Conservation (phyloP, 1,140 invertebrate genomes). For the Nasonia vitripennis region DNA sequence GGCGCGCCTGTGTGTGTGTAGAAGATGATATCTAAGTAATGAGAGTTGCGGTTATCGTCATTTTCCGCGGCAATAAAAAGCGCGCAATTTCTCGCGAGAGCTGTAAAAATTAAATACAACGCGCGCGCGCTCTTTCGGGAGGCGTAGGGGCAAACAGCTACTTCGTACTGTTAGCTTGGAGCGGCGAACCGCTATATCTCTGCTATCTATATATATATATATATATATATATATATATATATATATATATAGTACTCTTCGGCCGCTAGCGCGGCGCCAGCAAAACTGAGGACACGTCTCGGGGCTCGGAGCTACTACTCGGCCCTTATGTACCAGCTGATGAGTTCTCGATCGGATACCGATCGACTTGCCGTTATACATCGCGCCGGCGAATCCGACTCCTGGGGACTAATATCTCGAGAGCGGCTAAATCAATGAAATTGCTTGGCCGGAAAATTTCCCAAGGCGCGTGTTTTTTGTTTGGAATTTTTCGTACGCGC, state of each 20-base stretch:
- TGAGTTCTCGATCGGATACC: background rate
- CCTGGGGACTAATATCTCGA: background rate
- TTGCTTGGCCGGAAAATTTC: background rate
- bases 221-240: too few species aligned
- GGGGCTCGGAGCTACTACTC: background rate
- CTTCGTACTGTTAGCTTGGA: background rate
- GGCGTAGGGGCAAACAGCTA: slow-evolving; percentile 1
- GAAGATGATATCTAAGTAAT: slow-evolving; percentile 21
- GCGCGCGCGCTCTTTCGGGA: background rate
- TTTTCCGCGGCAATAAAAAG: background rate
- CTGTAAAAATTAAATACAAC: slow-evolving; percentile 24
- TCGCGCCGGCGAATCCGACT: background rate
- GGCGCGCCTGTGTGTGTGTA: background rate
- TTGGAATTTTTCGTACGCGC: background rate
- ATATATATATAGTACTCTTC: background rate
- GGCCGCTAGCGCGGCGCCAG: background rate
- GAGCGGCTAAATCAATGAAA: background rate
- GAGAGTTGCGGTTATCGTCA: slow-evolving; percentile 2
- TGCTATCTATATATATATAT: background rate
- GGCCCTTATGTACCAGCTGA: background rate
- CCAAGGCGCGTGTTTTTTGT: too few species aligned
- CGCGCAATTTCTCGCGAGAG: background rate
- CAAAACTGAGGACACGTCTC: background rate
- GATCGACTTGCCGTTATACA: slow-evolving; percentile 5
- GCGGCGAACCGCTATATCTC: background rate